Evolutionary conservation across 2,888 invertebrate species (phyloP), one percentile per base, ranked within the genome.

Genomic region (Amiota minor): DNA sequence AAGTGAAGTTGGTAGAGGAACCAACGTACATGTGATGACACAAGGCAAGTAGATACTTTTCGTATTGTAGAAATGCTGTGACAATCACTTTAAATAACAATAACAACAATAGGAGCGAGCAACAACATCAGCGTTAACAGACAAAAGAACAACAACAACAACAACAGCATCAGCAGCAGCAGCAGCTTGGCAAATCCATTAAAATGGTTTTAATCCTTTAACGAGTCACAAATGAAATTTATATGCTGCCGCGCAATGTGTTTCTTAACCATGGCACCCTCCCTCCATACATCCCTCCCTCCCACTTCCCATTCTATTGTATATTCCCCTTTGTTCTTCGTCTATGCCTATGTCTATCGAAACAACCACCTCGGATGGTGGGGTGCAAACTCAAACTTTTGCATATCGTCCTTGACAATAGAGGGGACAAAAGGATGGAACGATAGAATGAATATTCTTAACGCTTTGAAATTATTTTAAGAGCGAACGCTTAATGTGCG

Each of bases 191-290:
- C 82, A 87, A 87, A 88, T 87, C 87, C 88, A 88, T 87, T 88
- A 88, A 88, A 88, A 88, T 85, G 78, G 80, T 81, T 85, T 86
- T 88, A 87, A 87, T 87, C 88, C 88, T 86, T 87, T 87, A 86
- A 87, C 87, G 85, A 86, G 83, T 81, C 82, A 80, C 84, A 81
- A 85, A 85, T 79, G 70, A 61, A 70, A 70, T 70, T 70, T 61
- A 61, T 23, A 59, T 59, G 59, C 59, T 20, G 20, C 35, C 35
- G 35, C 56, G 56, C 56, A 20, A 59, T 59, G 56, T 59, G 18
- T 16, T 56, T 10, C 16, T 56, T 10, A 71, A 45, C 14, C 72
- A 35, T 16, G 45, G 45, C 45, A 45, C 64, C 45, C 11, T 9
- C 53, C n/a, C 53, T 16, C 53, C 53, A n/a, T 16, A 6, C 53